Evolutionary conservation across 2,797 vertebrate genomes (phyloP).

Genomic region (Moxostoma hubbsi): DNA sequence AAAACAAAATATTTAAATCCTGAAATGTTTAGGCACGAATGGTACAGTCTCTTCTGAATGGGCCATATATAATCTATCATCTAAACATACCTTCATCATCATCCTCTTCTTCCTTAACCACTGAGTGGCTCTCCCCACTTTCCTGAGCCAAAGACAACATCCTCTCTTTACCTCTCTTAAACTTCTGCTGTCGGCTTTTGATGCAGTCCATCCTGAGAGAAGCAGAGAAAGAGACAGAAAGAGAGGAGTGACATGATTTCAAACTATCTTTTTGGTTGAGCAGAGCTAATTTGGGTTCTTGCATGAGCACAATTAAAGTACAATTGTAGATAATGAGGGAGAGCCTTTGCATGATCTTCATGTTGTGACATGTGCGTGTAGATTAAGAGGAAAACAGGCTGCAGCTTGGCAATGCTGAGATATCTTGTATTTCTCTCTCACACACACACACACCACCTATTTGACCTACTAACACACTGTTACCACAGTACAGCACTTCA

Average conservation of each 20-base stretch:
- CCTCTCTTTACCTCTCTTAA: constrained; percentile 93
- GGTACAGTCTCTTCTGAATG: too few relatives aligned
- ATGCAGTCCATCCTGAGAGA: constrained; percentile 92
- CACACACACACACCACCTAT: background rate
- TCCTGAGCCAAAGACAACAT: constrained; percentile 88
- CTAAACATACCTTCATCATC: constrained; percentile 72
- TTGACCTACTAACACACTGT: constrained; percentile 38
- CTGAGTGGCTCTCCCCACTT: constrained; percentile 75
- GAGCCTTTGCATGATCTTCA: constrained; percentile 16
- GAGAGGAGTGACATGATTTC: background rate
- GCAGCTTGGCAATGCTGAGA: constrained; percentile 25
- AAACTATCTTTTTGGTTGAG: too few relatives aligned
- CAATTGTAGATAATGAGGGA: constrained; percentile 35
- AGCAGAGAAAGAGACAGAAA: constrained; percentile 13
- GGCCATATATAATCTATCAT: background rate
- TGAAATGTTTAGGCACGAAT: too few relatives aligned
- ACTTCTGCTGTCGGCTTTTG: constrained; percentile 93
- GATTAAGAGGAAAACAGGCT: background rate
- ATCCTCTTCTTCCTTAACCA: constrained; percentile 78
- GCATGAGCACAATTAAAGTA: constrained; percentile 38
- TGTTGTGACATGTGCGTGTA: constrained; percentile 40
- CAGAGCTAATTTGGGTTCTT: constrained; percentile 25
- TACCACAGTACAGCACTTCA: background rate
- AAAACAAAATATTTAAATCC: too few relatives aligned
- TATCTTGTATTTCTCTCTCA: constrained; percentile 45